Conservation (phyloP, 2,888 invertebrate genomes). For the Fragum whitleyi region DNA sequence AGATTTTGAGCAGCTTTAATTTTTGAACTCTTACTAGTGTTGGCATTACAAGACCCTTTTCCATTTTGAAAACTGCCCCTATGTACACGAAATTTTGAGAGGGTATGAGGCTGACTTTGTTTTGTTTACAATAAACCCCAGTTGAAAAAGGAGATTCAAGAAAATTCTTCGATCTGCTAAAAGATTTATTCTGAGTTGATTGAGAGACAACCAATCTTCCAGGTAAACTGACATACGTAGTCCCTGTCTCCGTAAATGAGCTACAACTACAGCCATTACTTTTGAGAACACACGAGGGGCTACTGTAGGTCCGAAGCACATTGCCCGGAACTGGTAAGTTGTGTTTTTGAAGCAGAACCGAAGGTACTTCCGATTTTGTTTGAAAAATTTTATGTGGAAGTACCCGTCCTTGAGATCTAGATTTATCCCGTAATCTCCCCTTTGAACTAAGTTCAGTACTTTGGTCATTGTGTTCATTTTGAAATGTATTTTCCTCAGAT, state of each 20-base stretch:
- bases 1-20: constrained; percentile 2
- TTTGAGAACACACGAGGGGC: constrained; percentile 35
- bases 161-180: constrained; percentile 37
- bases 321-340: constrained; percentile 17
- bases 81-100: constrained; percentile 46
- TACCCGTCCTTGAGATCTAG: constrained; percentile 18
- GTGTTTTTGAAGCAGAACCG: not conserved
- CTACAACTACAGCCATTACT: constrained; percentile 31
- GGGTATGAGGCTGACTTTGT: constrained; percentile 40
- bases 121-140: constrained; percentile 58
- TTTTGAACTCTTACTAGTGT: constrained; percentile 25
- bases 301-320: constrained; percentile 38
- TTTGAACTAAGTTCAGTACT: constrained; percentile 22
- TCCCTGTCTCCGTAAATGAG: constrained; percentile 30
- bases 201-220: constrained; percentile 50
- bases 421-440: constrained; percentile 12
- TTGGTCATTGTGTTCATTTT: constrained; percentile 21
- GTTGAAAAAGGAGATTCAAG: constrained; percentile 43
- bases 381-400: constrained; percentile 12
- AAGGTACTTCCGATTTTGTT: constrained; percentile 14
- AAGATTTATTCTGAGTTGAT: constrained; percentile 29
- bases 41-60: constrained; percentile 40
- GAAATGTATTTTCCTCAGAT: constrained; percentile 25
- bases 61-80: constrained; percentile 30
- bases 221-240: constrained; percentile 36